phyloP scores from a whole-genome alignment of 2,888 invertebrate species.

The Noctua comes region DNA sequence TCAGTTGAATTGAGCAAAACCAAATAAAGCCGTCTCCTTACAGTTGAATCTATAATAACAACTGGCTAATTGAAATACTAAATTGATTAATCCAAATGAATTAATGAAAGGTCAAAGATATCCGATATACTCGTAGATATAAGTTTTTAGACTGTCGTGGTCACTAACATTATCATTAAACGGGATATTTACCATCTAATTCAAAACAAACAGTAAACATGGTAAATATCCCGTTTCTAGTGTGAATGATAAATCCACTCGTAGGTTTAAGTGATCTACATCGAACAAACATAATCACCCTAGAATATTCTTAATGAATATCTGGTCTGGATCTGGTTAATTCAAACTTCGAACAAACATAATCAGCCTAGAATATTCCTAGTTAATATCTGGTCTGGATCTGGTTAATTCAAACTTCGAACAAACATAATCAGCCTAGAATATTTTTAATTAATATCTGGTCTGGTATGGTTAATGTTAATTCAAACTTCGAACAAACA shows the following conservation, averaged over 20 bases:
- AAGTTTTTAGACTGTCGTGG: too few species aligned
- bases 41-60: neutral
- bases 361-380: neutral
- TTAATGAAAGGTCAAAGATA: neutral
- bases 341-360: neutral
- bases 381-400: constrained; percentile 6
- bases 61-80: neutral
- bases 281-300: neutral
- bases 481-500: neutral
- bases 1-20: neutral
- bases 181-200: too few species aligned
- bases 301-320: constrained; percentile 3
- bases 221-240: too few species aligned
- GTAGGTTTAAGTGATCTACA: neutral
- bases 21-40: neutral
- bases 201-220: too few species aligned
- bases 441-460: constrained; percentile 9
- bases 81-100: neutral
- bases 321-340: neutral
- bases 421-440: neutral
- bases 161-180: too few species aligned
- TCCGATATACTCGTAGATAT: neutral
- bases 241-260: neutral
- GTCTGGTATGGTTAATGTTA: neutral
- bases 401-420: neutral